phyloP scores from a whole-genome alignment of 2,888 invertebrate genomes.

The Apodemia zela region DNA sequence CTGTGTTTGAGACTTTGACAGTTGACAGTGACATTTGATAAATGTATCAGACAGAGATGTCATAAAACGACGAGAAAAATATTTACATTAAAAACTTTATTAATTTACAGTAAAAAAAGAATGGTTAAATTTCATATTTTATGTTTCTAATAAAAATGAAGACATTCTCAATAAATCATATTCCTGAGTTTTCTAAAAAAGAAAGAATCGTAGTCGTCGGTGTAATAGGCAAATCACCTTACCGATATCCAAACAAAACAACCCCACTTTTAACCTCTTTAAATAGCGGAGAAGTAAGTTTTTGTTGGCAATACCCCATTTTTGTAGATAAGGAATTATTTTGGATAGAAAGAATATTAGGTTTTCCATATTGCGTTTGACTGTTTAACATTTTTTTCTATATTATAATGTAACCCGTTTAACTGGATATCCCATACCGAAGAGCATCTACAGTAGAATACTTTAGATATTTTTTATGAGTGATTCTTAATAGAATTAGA shows the following conservation, averaged over 20 bases:
- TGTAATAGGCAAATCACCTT: slow-evolving; percentile 85
- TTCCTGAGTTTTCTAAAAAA: slow-evolving; percentile 68
- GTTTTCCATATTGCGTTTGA: background rate
- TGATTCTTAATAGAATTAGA: too few species aligned
- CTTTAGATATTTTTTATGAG: too few species aligned
- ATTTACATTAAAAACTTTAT: too few species aligned
- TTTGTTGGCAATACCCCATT: background rate
- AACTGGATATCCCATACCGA: too few species aligned
- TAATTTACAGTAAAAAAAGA: too few species aligned
- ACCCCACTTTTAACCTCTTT: slow-evolving; percentile 77
- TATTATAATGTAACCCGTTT: too few species aligned
- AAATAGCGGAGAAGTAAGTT: slow-evolving; percentile 59
- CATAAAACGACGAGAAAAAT: too few species aligned
- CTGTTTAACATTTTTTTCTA: too few species aligned
- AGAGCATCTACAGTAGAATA: too few species aligned
- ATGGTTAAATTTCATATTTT: background rate
- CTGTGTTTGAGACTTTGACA: too few species aligned
- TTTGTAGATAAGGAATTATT: background rate
- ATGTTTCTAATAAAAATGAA: slow-evolving; percentile 41
- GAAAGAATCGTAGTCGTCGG: slow-evolving; percentile 85
- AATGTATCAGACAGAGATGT: too few species aligned
- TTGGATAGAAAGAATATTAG: background rate
- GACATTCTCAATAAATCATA: slow-evolving; percentile 57
- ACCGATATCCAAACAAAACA: slow-evolving; percentile 83
- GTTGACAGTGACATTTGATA: too few species aligned